phyloP scores from a whole-genome alignment of 1,140 invertebrate species.

The Physella acuta region DNA sequence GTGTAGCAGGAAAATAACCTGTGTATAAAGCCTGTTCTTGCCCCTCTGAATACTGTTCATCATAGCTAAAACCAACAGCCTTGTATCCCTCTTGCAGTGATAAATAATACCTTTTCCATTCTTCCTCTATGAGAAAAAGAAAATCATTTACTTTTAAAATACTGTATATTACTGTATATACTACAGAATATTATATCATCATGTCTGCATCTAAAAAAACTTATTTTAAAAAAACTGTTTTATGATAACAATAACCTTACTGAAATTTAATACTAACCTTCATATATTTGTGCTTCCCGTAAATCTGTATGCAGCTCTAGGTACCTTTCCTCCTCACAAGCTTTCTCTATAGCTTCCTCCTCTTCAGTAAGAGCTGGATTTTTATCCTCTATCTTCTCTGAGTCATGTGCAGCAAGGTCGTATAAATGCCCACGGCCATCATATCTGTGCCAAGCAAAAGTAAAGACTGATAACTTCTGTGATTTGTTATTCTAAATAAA shows the following conservation, averaged over 20 bases:
- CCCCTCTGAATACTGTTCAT: conserved; percentile 26
- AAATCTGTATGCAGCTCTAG: conserved; percentile 78
- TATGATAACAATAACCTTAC: too few species aligned
- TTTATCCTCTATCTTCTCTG: conserved; percentile 50
- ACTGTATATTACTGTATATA: too few species aligned
- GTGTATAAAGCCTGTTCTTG: not conserved
- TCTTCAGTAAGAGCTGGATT: conserved; percentile 70
- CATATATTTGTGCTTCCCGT: conserved; percentile 51
- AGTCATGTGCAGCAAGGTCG: conserved; percentile 54
- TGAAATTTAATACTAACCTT: too few species aligned
- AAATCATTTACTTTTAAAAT: too few species aligned
- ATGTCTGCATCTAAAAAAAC: not conserved
- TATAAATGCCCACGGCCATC: conserved; percentile 73
- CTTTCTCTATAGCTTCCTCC: conserved; percentile 49
- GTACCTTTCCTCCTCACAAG: conserved; percentile 60
- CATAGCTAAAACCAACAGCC: conserved; percentile 82
- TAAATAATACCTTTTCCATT: conserved; percentile 82
- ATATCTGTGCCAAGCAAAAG: conserved; percentile 70
- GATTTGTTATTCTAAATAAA: not conserved
- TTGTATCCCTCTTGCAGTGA: conserved; percentile 73
- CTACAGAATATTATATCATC: not conserved
- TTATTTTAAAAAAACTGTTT: not conserved
- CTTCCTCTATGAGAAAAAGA: conserved; percentile 74
- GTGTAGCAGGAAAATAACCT: too few species aligned
- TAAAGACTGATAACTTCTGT: not conserved